Percentiles rank a stretch among this genome's conserved stretches.
These are phyloP conservation scores for Allophyes oxyacanthae DNA, from an alignment of 2,888 invertebrate species.

Conservation along the genomic window DNA sequence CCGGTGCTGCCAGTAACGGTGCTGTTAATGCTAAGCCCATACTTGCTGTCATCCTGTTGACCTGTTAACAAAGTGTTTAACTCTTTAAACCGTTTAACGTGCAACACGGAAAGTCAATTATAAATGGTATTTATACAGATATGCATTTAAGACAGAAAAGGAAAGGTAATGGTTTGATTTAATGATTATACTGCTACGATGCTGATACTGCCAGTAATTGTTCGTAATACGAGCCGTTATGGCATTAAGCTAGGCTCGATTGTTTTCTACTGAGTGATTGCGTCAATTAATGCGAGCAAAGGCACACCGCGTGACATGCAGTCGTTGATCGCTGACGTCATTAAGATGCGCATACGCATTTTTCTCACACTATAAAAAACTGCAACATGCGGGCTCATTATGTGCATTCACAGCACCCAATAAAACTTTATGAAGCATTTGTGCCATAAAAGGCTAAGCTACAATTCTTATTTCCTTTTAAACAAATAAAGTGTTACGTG, in stretches of 20 bases:
- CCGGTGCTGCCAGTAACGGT: slow-evolving; percentile 74
- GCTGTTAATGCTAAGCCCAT: slow-evolving; percentile 70
- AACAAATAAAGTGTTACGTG: slow-evolving; percentile 57
- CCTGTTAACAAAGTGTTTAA: slow-evolving; percentile 62
- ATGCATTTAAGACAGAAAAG: slow-evolving; percentile 35
- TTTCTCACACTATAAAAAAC: slow-evolving; percentile 71
- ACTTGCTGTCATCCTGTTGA: slow-evolving; percentile 86
- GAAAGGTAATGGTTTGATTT: slow-evolving; percentile 46
- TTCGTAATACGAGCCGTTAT: slow-evolving; percentile 78
- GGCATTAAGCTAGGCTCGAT: slow-evolving; percentile 76
- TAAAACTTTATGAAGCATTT: slow-evolving; percentile 72
- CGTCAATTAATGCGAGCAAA: slow-evolving; percentile 84
- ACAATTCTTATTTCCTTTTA: slow-evolving; percentile 64
- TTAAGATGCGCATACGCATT: slow-evolving; percentile 80
- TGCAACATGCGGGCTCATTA: slow-evolving; percentile 69
- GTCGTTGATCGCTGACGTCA: slow-evolving; percentile 74
- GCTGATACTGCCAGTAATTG: slow-evolving; percentile 70
- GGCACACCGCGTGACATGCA: slow-evolving; percentile 76
- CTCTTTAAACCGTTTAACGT: slow-evolving; percentile 5
- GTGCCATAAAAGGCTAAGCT: slow-evolving; percentile 66
- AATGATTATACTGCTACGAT: slow-evolving; percentile 44
- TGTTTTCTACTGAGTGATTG: slow-evolving; percentile 85
- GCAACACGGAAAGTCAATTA: slow-evolving; percentile 28
- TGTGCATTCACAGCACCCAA: slow-evolving; percentile 69
- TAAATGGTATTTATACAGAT: slow-evolving; percentile 11